phyloP scores from a whole-genome alignment of 2,888 invertebrate genomes.

The Apoderus coryli region DNA sequence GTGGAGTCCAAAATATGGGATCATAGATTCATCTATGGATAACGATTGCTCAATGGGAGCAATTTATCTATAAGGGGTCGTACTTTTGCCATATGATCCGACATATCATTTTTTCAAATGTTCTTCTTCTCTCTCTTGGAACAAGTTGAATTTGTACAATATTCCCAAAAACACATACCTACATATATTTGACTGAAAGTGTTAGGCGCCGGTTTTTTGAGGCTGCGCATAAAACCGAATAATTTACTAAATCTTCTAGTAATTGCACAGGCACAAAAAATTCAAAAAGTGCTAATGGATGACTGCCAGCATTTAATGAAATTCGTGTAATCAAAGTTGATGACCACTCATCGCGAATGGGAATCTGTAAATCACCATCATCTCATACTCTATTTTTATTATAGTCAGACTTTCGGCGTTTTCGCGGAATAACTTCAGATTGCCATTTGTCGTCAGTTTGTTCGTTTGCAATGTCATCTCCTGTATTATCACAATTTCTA shows the following conservation, averaged over 20 bases:
- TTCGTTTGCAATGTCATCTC: background rate
- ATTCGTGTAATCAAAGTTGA: slow-evolving; percentile 1
- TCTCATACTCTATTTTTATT: background rate
- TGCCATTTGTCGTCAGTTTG: background rate
- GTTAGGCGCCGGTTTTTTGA: slow-evolving; percentile 3
- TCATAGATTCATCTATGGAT: slow-evolving; percentile 8
- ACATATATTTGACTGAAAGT: background rate
- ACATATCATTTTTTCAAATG: slow-evolving; percentile 12
- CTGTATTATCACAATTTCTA: slow-evolving; percentile 2
- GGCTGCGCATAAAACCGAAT: slow-evolving; percentile 1
- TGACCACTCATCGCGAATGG: background rate
- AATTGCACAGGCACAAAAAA: background rate
- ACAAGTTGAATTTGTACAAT: slow-evolving; percentile 20
- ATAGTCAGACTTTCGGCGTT: background rate
- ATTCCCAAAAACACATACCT: slow-evolving; percentile 13
- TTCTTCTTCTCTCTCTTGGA: slow-evolving; percentile 17
- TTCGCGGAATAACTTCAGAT: background rate
- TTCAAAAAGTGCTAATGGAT: slow-evolving; percentile 1
- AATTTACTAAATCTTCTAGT: background rate
- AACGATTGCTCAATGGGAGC: slow-evolving; percentile 4
- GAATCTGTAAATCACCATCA: slow-evolving; percentile 1
- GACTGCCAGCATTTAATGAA: slow-evolving; percentile 3
- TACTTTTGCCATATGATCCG: slow-evolving; percentile 7
- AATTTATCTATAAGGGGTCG: slow-evolving; percentile 6
- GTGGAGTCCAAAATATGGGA: slow-evolving; percentile 2